phyloP scores from a whole-genome alignment of 2,888 invertebrate genomes.

The Loripinus fragilis region DNA sequence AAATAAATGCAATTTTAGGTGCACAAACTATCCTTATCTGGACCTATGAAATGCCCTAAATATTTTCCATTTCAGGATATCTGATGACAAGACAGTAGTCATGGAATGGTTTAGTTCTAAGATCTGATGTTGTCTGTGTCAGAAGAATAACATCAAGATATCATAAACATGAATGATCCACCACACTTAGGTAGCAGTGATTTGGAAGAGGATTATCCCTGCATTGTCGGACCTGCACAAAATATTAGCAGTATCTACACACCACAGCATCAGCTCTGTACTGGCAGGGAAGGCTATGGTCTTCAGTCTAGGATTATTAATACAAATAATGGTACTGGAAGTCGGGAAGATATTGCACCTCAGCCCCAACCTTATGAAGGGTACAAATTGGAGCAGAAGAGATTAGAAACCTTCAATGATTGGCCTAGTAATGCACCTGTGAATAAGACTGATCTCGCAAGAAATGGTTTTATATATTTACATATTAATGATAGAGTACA shows the following conservation, averaged over 20 bases:
- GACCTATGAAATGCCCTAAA: no score
- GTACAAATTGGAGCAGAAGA: slow-evolving; percentile 40
- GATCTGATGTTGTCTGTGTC: no score
- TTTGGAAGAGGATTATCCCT: slow-evolving; percentile 8
- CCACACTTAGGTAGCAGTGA: not conserved
- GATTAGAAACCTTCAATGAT: slow-evolving; percentile 58
- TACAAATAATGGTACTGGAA: not conserved
- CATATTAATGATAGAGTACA: slow-evolving; percentile 60
- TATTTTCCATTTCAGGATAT: no score
- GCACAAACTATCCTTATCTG: no score
- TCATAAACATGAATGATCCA: not conserved
- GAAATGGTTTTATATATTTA: slow-evolving; percentile 64
- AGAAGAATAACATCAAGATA: no score
- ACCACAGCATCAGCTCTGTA: slow-evolving; percentile 13
- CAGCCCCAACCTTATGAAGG: slow-evolving; percentile 39
- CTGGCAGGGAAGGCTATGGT: not conserved
- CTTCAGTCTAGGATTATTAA: not conserved
- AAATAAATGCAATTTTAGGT: no score
- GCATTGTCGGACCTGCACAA: not conserved
- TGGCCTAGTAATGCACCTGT: slow-evolving; percentile 59
- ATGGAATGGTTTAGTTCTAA: no score
- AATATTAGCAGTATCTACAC: not conserved
- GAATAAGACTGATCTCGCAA: slow-evolving; percentile 51
- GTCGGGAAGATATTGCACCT: slow-evolving; percentile 44
- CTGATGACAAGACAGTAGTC: no score